Evolutionary conservation across 2,888 invertebrate genomes (phyloP), one percentile per base, ranked within the genome.

Genomic region (Sisyra nigra): DNA sequence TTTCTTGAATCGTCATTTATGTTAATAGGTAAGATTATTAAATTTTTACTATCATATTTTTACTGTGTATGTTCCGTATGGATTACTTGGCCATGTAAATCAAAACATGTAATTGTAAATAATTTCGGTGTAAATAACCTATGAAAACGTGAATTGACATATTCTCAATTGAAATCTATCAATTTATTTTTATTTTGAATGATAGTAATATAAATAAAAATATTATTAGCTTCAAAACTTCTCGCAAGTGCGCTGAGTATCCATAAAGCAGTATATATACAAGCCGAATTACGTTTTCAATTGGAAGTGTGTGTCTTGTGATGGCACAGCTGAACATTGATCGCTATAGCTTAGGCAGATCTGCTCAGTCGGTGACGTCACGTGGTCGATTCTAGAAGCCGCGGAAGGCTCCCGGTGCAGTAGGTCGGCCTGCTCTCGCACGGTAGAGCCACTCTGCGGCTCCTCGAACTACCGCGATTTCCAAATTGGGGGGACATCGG

Each of bases 361-460:
- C 71, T 72, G 71, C 69, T 71, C 71, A 72, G 71, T 69, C 63
- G 65, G 70, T 70, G 71, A 69, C 68, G 67, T 71, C 71, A 72
- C 71, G 65, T 66, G 68, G 67, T 69, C 68, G 68, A 66, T 71
- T 62, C 66, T 67, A 68, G 67, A 64, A 68, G 69, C 67, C 68
- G 67, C 64, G 65, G 62, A 64, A 60, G 61, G 57, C 64, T 63
- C 64, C 65, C 68, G 69, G 63, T 64, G 69, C 67, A 61, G 57
- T 58, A 53, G 56, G 55, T 41, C 41, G 41, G 41, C 41, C 41
- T 19, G 24, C 34, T 41, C 33, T 18, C 55, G 57, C 55, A 47
- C 55, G 50, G 51, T 50, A 63, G 59, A 65, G 69, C 69, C 68
- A 69, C 69, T 65, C 63, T 49, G 65, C 63, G 68, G 68, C 68